phyloP scores from a whole-genome alignment of 2,888 invertebrate species.

The Oxystoma pomonae region DNA sequence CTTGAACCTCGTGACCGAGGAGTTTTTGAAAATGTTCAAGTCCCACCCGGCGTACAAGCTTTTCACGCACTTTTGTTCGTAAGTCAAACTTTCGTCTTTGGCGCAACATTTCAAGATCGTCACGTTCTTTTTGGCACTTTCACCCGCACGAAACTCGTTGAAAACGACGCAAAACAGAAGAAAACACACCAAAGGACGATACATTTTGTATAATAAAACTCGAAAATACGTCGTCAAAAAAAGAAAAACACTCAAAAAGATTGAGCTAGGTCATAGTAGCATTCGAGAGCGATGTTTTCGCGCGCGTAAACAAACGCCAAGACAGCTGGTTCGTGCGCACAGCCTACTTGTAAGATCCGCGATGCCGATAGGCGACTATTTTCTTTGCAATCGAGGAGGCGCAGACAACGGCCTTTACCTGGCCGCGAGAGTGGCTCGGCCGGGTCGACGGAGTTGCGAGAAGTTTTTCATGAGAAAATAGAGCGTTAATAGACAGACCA shows the following conservation, averaged over 20 bases:
- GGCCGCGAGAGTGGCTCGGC: background rate
- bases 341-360: background rate
- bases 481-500: no score
- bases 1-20: slow-evolving; percentile 15
- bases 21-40: slow-evolving; percentile 28
- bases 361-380: background rate
- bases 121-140: slow-evolving; percentile 26
- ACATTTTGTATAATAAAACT: background rate
- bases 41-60: slow-evolving; percentile 30
- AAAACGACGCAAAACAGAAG: background rate
- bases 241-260: no score
- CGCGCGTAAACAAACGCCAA: background rate
- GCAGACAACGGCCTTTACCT: background rate
- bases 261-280: background rate
- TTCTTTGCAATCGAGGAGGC: background rate
- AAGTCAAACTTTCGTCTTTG: slow-evolving; percentile 29
- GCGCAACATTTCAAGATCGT: slow-evolving; percentile 38
- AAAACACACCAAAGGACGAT: background rate
- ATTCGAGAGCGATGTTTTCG: no score
- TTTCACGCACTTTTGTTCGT: slow-evolving; percentile 29
- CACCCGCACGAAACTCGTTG: background rate
- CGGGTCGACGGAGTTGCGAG: background rate
- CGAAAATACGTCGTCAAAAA: background rate
- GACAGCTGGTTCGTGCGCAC: background rate
- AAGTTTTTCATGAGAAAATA: no score